Evolutionary conservation across 2,888 invertebrate species (phyloP), one percentile per base, ranked within the genome.

Genomic region (Chironomus tentans): DNA sequence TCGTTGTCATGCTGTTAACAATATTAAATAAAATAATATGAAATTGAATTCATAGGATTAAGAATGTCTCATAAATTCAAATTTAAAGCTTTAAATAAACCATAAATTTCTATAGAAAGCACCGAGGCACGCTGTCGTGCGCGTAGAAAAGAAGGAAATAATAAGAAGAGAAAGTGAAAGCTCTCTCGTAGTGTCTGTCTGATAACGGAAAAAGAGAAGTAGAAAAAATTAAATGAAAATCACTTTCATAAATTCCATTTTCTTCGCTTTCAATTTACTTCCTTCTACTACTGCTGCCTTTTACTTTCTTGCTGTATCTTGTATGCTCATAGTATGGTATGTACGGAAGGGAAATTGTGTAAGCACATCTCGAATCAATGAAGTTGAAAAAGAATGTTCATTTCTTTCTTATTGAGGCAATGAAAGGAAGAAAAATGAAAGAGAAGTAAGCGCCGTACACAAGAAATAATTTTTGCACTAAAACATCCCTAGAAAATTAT

Each of bases 241-340:
- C 50, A 71, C 71, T 71, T 71, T 71, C 71, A 71, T 71, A 71
- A 72, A 72, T 72, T 72, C 65, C 56, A 15, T 56, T 72, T 50
- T 62, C 38, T 72, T 72, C 72, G 72, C 72, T 46, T 72, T 72
- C 72, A 72, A 72, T 72, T 72, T 72, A 62, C 61, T 62, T 50
- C 10, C 72, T 56, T 18, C 15, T 56, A 24, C 22, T 65, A 24
- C 10, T 65, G 65, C 21, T 65, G 65, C 65, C 21, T 18, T 22
- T 24, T 22, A 24, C 65, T 38, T 38, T 38, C 38, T 38, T 28
- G 28, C 28, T 65, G 62, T 21, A 18, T 65, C 18, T 65, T 65
- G 65, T 65, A 18, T 24, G 4, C 65, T 13, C n/a, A n/a, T n/a
- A n/a, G 24, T 65, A 21, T 4, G 21, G 65, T 22, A 13, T 65